Evolutionary conservation across 2,888 invertebrate species (phyloP).

Genomic region (Nebria brevicollis): DNA sequence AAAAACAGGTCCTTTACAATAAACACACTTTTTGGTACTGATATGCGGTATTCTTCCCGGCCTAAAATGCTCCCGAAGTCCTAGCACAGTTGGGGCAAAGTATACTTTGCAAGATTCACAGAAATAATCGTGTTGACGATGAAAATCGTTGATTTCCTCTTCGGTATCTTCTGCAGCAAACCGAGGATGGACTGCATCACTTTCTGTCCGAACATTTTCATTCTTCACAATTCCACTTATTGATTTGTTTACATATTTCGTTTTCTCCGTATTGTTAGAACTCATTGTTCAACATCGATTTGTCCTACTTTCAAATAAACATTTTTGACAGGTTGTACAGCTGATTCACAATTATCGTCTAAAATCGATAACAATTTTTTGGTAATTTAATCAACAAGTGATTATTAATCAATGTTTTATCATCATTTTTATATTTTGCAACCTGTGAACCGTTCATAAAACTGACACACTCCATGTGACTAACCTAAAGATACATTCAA

Average conservation of each 20-base stretch:
- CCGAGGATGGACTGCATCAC: slow-evolving; percentile 59
- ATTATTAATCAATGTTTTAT: background rate
- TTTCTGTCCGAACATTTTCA: slow-evolving; percentile 52
- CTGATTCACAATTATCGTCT: too few species aligned
- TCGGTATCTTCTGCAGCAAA: slow-evolving; percentile 53
- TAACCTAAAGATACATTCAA: background rate
- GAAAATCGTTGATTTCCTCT: slow-evolving; percentile 54
- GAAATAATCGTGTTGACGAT: slow-evolving; percentile 56
- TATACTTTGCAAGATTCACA: slow-evolving; percentile 57
- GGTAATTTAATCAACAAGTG: background rate
- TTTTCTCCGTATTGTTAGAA: slow-evolving; percentile 18
- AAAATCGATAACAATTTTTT: too few species aligned
- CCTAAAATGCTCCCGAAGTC: slow-evolving; percentile 57
- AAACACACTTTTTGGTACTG: slow-evolving; percentile 57
- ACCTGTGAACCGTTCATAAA: background rate
- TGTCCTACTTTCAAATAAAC: background rate
- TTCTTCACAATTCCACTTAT: background rate
- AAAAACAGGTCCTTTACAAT: slow-evolving; percentile 58
- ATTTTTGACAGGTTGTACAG: background rate
- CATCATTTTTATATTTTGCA: background rate
- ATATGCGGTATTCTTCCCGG: slow-evolving; percentile 55
- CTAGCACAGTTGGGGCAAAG: slow-evolving; percentile 56
- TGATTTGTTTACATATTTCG: background rate
- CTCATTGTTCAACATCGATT: slow-evolving; percentile 17
- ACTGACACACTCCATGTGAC: background rate